phyloP scores from a whole-genome alignment of 2,113 vertebrate species.

The human region GRCh38 chr2:205285001-205285500 shows the following conservation, averaged over 20 bases:
- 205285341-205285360: not conserved
- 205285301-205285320: not conserved
- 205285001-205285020: not conserved
- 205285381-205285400: fast-evolving
- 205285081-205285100: not conserved
- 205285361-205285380: not conserved
- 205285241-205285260: not conserved
- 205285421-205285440: not conserved
- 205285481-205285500: not conserved
- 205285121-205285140: not conserved
- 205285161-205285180: not conserved
- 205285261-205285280: not conserved
- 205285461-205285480: not conserved
- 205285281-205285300: not conserved
- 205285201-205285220: not conserved
- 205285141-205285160: not conserved
- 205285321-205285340: not conserved
- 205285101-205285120: not conserved
- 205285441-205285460: not conserved
- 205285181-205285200: not conserved
- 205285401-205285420: not conserved
- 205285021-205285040: not conserved
- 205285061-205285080: not conserved
- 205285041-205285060: not conserved
- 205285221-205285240: not conserved